Base-by-base conservation (phyloP, 2,888 invertebrate species). In the Hyles lineata region DNA sequence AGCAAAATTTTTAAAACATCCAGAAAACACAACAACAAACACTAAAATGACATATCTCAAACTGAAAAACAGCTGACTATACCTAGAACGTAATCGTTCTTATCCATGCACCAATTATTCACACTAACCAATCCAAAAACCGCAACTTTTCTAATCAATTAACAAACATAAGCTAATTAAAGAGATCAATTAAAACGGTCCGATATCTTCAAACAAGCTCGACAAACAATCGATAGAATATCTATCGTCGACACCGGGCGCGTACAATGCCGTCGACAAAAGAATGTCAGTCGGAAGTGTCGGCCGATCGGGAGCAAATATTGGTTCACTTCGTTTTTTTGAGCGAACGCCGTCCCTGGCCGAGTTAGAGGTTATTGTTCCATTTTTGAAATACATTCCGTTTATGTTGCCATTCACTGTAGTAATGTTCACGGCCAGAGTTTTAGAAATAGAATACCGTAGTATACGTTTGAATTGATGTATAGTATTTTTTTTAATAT, bases 341-440 rank as follows among this genome's bases (percentile, higher is more conserved):
- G 79, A 71, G 78, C 70, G 79, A 83, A 82, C 85, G 87, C 87
- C 89, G 92, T 87, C 92, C 92, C 87, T 93, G 93, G 93, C 93
- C 93, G 92, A 92, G 93, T 93, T 92, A 91, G 91, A 90, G 92
- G 90, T 89, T 90, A 90, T 88, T 90, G 92, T 93, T 92, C 92
- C 89, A 90, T 92, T 93, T 93, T 90, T 88, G 82, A 91, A 92
- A 88, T 90, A 87, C 87, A 83, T 87, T 87, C 89, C 85, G 83
- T 84, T 87, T 87, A 88, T 87, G 86, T 86, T 85, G 83, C 85
- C 84, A 80, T 83, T 59, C 23, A 67, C 23, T 58, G 63, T 67
- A 63, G 23, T 67, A 50, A 43, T 67, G 67, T 67, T 78, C 78
- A 74, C 77, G 76, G 74, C 72, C 67, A 67, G 67, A 23, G 23